phyloP scores from a whole-genome alignment of 1,140 invertebrate genomes.

The Bradysia coprophila region DNA sequence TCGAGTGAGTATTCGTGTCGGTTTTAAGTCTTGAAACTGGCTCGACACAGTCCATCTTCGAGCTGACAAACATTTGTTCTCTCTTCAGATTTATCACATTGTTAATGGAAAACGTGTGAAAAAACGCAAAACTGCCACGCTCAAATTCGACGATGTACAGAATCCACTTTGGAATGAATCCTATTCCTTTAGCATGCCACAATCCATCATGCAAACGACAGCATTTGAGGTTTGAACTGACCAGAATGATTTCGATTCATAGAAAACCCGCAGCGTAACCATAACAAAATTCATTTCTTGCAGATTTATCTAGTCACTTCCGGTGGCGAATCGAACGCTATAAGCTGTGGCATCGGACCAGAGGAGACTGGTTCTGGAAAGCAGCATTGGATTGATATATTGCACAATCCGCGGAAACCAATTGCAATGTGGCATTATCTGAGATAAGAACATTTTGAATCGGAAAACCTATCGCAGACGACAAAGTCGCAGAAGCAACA shows the following conservation, averaged over 20 bases:
- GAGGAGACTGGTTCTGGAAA: constrained; percentile 34
- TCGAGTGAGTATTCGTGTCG: constrained; percentile 33
- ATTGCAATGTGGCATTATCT: constrained; percentile 71
- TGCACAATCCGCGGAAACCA: constrained; percentile 57
- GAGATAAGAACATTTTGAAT: constrained; percentile 38
- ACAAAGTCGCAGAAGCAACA: too few relatives aligned
- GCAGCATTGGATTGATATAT: constrained; percentile 67
- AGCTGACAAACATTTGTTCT: not conserved
- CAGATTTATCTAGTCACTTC: constrained; percentile 28
- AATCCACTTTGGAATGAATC: constrained; percentile 94
- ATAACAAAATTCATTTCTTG: constrained; percentile 1
- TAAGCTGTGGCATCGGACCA: constrained; percentile 50
- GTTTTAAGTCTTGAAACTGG: too few relatives aligned
- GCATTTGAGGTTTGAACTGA: constrained; percentile 49
- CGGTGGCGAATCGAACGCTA: constrained; percentile 35
- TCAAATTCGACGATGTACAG: constrained; percentile 63
- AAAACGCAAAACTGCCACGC: constrained; percentile 79
- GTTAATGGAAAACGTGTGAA: constrained; percentile 74
- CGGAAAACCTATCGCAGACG: too few relatives aligned
- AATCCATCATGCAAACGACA: constrained; percentile 41
- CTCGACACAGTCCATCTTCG: too few relatives aligned
- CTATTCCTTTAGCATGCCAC: constrained; percentile 70
- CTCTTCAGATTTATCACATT: constrained; percentile 47
- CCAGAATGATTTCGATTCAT: too few relatives aligned
- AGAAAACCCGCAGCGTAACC: not conserved